A percentile compares a stretch with the other conserved stretches of the same genome.
Conservation (phyloP, 2,113 vertebrate genomes). For the Orycteropus afer region DNA sequence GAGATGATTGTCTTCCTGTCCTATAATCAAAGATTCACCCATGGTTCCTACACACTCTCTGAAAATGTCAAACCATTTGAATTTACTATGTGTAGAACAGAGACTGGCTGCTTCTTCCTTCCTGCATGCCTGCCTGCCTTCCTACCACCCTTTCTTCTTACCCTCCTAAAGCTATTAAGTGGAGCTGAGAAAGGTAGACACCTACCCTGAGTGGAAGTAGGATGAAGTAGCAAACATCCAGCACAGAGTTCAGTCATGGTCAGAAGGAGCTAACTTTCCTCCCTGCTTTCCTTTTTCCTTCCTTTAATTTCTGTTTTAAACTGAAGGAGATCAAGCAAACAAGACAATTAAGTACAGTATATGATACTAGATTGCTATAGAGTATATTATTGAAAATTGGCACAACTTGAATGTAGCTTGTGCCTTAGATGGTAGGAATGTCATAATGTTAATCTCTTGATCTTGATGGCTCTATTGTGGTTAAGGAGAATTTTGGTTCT, state of each 20-base stretch:
- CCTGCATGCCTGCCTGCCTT: background rate
- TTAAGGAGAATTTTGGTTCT: background rate
- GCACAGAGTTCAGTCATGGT: background rate
- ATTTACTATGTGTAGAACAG: background rate
- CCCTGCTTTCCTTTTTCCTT: background rate
- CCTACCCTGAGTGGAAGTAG: rapidly evolving
- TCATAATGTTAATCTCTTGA: background rate
- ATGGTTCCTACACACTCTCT: rapidly evolving
- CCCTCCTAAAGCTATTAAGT: background rate
- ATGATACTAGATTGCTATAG: background rate
- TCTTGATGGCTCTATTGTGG: background rate
- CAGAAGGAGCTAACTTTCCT: background rate
- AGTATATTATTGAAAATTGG: background rate
- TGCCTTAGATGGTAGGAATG: background rate
- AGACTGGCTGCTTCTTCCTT: background rate
- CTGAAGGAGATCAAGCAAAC: background rate
- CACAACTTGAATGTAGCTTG: background rate
- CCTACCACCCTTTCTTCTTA: background rate
- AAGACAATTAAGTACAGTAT: background rate
- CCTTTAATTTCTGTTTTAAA: background rate
- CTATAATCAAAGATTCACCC: background rate
- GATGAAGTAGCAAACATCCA: rapidly evolving
- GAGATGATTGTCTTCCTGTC: background rate
- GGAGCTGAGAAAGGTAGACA: background rate
- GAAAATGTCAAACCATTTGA: background rate